These are phyloP conservation scores for Brachystomella parvula DNA, from an alignment of 1,140 invertebrate species.

Conservation along the genomic window DNA sequence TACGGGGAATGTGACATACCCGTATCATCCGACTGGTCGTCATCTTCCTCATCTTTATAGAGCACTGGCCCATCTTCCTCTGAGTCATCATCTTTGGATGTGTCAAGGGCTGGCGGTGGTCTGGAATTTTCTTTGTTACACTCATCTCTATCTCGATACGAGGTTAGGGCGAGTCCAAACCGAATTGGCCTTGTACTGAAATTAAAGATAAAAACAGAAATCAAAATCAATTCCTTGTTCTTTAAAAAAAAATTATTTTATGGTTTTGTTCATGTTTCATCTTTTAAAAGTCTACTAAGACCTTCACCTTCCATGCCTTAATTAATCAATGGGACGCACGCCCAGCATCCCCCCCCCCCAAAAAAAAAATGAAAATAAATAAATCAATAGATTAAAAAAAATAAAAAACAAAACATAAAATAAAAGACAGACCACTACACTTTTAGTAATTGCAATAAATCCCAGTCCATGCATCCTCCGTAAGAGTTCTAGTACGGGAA, in stretches of 20 bases:
- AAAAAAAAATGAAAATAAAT: no score
- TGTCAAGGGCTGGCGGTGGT: conserved; percentile 13
- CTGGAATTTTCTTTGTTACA: conserved; percentile 66
- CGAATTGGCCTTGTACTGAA: conserved; percentile 66
- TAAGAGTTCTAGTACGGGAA: no score
- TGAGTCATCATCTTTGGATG: conserved; percentile 42
- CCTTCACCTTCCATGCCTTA: no score
- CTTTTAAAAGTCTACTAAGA: no score
- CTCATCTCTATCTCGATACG: conserved; percentile 53
- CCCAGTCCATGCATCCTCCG: no score
- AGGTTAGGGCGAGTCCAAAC: conserved; percentile 60
- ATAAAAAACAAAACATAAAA: no score
- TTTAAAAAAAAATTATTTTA: neutral
- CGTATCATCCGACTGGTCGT: conserved; percentile 52
- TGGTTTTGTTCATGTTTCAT: no score
- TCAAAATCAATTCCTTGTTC: neutral
- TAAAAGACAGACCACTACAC: no score
- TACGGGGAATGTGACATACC: conserved; percentile 25
- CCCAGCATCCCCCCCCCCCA: no score
- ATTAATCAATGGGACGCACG: no score
- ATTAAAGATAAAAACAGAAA: conserved; percentile 24
- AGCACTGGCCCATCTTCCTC: conserved; percentile 61
- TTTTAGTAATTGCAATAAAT: no score
- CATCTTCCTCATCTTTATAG: conserved; percentile 67
- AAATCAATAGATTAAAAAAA: no score